phyloP scores from a whole-genome alignment of 2,888 invertebrate species.

The Blera fallax region DNA sequence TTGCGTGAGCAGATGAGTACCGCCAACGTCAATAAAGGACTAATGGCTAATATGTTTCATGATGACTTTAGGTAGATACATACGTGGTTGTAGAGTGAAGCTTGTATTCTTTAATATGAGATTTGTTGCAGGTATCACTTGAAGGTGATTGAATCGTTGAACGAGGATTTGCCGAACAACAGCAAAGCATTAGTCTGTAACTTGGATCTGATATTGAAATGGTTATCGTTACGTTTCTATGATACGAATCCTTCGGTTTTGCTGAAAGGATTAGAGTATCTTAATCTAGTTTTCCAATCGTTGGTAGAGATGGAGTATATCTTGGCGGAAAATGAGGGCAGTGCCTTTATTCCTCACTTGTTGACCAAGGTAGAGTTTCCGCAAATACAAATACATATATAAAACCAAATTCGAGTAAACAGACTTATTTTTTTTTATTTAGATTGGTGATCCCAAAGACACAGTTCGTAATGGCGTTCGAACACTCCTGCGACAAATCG shows the following conservation, averaged over 20 bases:
- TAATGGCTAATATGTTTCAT: constrained; percentile 96
- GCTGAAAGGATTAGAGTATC: constrained; percentile 96
- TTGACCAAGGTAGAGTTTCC: constrained; percentile 89
- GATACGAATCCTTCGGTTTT: constrained; percentile 99
- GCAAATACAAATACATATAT: too few relatives aligned
- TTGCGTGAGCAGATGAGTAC: constrained; percentile 94
- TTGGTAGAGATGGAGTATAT: constrained; percentile 91
- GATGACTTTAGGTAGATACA: constrained; percentile 89
- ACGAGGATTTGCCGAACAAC: constrained; percentile 91
- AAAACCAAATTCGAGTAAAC: too few relatives aligned
- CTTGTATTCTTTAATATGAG: neutral
- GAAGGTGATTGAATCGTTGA: constrained; percentile 95
- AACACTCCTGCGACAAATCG: constrained; percentile 91
- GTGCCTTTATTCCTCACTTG: constrained; percentile 96
- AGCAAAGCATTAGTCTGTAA: constrained; percentile 92
- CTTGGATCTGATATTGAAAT: constrained; percentile 96
- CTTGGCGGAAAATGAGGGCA: constrained; percentile 94
- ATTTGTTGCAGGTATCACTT: constrained; percentile 90
- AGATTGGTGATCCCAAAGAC: constrained; percentile 98
- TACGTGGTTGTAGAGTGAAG: neutral
- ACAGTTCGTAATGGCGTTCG: constrained; percentile 95
- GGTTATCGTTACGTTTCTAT: constrained; percentile 97
- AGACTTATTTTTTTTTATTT: constrained; percentile 68
- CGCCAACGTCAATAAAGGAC: constrained; percentile 92
- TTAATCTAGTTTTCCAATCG: constrained; percentile 91